Evolutionary conservation across 1,140 invertebrate species (phyloP).

Genomic region (Pseudomyrmex pallidus): DNA sequence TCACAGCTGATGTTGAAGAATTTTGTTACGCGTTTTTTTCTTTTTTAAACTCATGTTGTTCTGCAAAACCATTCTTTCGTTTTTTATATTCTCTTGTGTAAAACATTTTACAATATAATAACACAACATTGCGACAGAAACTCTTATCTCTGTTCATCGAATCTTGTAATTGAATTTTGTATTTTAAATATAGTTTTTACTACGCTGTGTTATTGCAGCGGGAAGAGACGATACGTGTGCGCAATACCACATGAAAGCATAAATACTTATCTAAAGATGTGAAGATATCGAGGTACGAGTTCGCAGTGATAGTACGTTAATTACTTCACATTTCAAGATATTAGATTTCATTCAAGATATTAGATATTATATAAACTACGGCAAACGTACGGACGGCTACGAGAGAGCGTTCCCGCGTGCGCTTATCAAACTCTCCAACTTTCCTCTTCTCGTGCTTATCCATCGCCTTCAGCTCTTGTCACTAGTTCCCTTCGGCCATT

Average conservation of each 20-base stretch:
- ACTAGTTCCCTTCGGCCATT: slow-evolving; percentile 36
- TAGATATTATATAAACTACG: not conserved
- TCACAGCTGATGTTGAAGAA: not conserved
- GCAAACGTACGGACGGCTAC: not conserved
- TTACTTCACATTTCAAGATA: slow-evolving; percentile 10
- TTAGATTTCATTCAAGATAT: not conserved
- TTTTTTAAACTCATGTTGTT: not conserved
- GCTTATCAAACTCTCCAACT: slow-evolving; percentile 54
- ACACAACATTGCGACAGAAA: too few relatives aligned
- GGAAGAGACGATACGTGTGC: too few relatives aligned
- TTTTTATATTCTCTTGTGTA: not conserved
- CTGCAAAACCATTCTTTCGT: not conserved
- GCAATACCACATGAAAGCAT: too few relatives aligned
- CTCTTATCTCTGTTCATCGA: too few relatives aligned
- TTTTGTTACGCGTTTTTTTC: not conserved
- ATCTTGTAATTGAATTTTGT: too few relatives aligned
- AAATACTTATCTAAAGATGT: not conserved
- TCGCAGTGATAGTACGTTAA: slow-evolving; percentile 27
- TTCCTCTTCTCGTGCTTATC: slow-evolving; percentile 20
- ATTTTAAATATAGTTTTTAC: too few relatives aligned
- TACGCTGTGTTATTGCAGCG: too few relatives aligned
- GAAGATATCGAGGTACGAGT: not conserved
- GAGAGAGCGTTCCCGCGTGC: not conserved
- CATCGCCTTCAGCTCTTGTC: not conserved
- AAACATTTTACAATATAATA: too few relatives aligned